These are phyloP conservation scores for Syndactyla subalaris DNA, from an alignment of 2,797 vertebrate genomes.

Conservation along the genomic window DNA sequence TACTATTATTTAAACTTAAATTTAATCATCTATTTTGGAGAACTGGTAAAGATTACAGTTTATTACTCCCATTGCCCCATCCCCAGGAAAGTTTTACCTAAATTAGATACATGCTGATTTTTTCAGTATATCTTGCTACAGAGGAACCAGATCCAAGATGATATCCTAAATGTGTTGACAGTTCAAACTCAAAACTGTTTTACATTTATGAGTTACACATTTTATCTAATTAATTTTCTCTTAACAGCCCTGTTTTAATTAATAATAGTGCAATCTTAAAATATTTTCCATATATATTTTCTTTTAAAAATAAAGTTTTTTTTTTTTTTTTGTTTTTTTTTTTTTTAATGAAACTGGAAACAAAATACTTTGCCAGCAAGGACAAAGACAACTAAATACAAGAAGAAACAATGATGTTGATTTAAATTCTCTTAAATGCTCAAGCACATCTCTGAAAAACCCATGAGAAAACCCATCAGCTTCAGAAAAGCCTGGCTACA, in stretches of 20 bases:
- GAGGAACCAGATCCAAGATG: neutral
- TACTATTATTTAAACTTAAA: neutral
- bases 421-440: neutral
- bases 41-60: neutral
- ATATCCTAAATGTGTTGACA: neutral
- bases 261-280: neutral
- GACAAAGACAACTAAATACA: neutral
- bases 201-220: neutral
- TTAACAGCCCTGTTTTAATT: neutral
- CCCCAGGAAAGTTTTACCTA: neutral
- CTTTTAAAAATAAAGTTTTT: neutral
- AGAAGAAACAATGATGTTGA: neutral
- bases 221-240: neutral
- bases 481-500: neutral
- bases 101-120: accelerated
- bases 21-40: neutral
- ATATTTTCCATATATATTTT: neutral
- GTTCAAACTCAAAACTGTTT: neutral
- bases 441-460: neutral
- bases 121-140: neutral
- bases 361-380: neutral
- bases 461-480: neutral
- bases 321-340: neutral
- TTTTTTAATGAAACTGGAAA: neutral
- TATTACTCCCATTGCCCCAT: accelerated